A percentile compares a stretch with the other conserved stretches of the same genome.
These are phyloP conservation scores for Aplysia californica DNA, from an alignment of 1,140 invertebrate genomes.

Conservation along the genomic window DNA sequence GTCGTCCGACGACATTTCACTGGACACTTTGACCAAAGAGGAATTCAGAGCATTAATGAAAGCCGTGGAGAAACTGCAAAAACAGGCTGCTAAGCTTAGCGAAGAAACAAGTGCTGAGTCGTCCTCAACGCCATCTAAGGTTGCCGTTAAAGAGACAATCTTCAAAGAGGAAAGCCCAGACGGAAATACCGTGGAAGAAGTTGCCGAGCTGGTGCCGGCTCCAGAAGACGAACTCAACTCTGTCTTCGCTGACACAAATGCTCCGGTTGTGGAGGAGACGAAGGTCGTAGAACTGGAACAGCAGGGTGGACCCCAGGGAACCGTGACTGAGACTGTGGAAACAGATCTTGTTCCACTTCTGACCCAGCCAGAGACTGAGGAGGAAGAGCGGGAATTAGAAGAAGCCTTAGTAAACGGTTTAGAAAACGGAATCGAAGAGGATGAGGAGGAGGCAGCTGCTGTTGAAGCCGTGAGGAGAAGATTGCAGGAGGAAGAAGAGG, in stretches of 20 bases:
- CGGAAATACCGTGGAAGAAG: background rate
- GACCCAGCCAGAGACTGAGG: too few species aligned
- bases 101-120: too few species aligned
- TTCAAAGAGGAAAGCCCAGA: background rate
- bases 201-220: background rate
- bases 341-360: too few species aligned
- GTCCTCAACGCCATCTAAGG: too few species aligned
- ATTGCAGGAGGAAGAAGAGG: background rate
- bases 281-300: background rate
- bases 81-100: conserved; percentile 5
- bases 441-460: background rate
- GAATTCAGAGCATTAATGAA: conserved; percentile 34
- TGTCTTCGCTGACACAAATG: background rate
- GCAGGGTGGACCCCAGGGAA: background rate
- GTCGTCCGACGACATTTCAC: background rate
- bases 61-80: conserved; percentile 36
- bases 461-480: background rate
- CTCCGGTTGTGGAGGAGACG: conserved; percentile 3
- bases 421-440: background rate
- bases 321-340: too few species aligned
- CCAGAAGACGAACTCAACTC: conserved; percentile 2
- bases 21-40: conserved; percentile 31
- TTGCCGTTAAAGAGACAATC: too few species aligned
- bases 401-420: background rate
- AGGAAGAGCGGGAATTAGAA: too few species aligned